Conservation (phyloP, 2,113 vertebrate species). For the Syngnathoides biaculeatus region DNA sequence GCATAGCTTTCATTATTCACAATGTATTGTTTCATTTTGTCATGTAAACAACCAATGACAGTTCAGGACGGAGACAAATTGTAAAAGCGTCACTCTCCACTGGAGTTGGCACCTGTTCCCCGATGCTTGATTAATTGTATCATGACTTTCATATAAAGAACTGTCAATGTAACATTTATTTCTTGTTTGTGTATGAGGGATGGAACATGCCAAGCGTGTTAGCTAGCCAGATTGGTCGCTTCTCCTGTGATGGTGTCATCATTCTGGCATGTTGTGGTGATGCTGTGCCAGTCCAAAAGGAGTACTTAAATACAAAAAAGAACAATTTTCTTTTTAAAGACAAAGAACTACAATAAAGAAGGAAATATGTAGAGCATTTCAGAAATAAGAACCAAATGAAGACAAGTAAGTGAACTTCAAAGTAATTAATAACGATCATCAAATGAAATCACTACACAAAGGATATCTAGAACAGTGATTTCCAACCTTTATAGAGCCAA, state of each 20-base stretch:
- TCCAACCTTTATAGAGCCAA: no score
- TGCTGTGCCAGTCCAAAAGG: not conserved
- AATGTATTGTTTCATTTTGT: conserved; percentile 33
- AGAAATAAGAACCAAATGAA: no score
- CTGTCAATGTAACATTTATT: conserved; percentile 52
- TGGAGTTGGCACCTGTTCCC: conserved; percentile 41
- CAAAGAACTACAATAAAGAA: no score
- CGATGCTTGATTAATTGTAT: conserved; percentile 51
- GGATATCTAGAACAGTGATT: no score
- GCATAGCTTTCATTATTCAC: conserved; percentile 10
- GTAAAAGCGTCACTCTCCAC: conserved; percentile 54
- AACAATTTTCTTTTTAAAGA: no score
- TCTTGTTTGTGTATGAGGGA: conserved; percentile 25
- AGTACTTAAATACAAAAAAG: not conserved
- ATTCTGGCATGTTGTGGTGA: not conserved
- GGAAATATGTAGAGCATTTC: no score
- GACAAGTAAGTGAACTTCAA: no score
- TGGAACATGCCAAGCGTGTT: not conserved
- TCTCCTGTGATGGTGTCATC: not conserved
- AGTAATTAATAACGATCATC: no score
- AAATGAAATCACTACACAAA: no score
- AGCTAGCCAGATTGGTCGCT: not conserved
- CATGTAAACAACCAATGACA: conserved; percentile 55
- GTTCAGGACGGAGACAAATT: not conserved
- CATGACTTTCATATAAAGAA: conserved; percentile 28